phyloP scores from a whole-genome alignment of 2,888 invertebrate species.

The Asteroscopus sphinx region DNA sequence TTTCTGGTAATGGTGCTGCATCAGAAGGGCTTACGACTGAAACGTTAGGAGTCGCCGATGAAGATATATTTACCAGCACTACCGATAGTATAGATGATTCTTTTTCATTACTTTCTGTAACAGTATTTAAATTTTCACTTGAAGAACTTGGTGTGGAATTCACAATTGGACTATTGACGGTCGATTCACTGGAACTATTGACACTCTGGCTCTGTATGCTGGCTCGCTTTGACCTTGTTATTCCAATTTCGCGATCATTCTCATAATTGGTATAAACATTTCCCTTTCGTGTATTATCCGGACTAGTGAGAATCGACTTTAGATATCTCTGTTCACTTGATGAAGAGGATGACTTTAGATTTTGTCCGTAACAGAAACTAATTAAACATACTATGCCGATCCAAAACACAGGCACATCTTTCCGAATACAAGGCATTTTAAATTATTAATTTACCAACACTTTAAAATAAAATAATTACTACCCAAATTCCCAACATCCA shows the following conservation, averaged over 20 bases:
- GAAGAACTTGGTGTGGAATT: conserved; percentile 66
- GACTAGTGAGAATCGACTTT: conserved; percentile 18
- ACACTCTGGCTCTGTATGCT: conserved; percentile 66
- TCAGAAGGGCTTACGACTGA: conserved; percentile 91
- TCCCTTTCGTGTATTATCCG: conserved; percentile 16
- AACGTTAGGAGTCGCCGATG: conserved; percentile 72
- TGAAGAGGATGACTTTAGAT: conserved; percentile 26
- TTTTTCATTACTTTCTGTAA: conserved; percentile 78
- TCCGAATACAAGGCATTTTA: conserved; percentile 50
- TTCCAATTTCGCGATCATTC: conserved; percentile 43
- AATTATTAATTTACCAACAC: not conserved
- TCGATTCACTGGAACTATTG: conserved; percentile 74
- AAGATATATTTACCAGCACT: conserved; percentile 75
- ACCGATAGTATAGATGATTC: conserved; percentile 75
- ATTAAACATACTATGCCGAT: conserved; percentile 55
- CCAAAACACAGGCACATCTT: conserved; percentile 61
- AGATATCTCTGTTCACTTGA: conserved; percentile 29
- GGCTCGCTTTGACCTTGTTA: conserved; percentile 76
- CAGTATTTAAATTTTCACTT: conserved; percentile 72
- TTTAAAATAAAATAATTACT: no score
- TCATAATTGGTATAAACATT: conserved; percentile 20
- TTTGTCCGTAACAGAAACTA: conserved; percentile 52
- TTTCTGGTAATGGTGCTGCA: conserved; percentile 95
- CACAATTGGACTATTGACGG: conserved; percentile 55
- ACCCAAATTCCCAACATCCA: no score